Evolutionary conservation across 2,797 vertebrate species (phyloP).

Genomic region (Buphagus erythrorhynchus): DNA sequence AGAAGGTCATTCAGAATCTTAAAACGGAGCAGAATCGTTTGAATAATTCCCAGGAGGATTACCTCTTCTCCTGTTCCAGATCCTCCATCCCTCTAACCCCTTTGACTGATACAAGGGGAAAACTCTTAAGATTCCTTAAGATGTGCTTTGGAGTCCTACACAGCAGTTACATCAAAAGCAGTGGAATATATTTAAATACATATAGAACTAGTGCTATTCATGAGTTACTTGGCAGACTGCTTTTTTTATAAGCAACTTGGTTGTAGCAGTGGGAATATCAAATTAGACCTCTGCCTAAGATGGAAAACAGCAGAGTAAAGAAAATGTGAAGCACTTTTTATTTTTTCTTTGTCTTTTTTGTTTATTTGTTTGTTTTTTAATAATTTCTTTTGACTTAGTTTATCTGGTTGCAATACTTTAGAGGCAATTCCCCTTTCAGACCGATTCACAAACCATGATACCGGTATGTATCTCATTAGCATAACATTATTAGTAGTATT

Average conservation of each 20-base stretch:
- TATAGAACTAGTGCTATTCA: not conserved
- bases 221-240: not conserved
- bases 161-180: not conserved
- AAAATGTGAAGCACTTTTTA: not conserved
- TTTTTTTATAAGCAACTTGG: not conserved
- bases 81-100: not conserved
- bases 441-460: not conserved
- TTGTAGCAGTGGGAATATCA: not conserved
- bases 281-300: not conserved
- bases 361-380: not conserved
- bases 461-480: fast-evolving
- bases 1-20: not conserved
- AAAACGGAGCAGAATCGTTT: not conserved
- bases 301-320: not conserved
- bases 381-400: fast-evolving
- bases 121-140: not conserved
- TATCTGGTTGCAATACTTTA: not conserved
- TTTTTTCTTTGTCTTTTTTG: not conserved
- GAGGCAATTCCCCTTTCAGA: not conserved
- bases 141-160: not conserved
- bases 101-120: fast-evolving
- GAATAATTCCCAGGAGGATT: not conserved
- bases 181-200: not conserved
- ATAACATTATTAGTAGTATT: not conserved
- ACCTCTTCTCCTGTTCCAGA: not conserved